These are phyloP conservation scores for Aramus guarauna DNA, from an alignment of 2,113 vertebrate genomes.

Conservation along the genomic window DNA sequence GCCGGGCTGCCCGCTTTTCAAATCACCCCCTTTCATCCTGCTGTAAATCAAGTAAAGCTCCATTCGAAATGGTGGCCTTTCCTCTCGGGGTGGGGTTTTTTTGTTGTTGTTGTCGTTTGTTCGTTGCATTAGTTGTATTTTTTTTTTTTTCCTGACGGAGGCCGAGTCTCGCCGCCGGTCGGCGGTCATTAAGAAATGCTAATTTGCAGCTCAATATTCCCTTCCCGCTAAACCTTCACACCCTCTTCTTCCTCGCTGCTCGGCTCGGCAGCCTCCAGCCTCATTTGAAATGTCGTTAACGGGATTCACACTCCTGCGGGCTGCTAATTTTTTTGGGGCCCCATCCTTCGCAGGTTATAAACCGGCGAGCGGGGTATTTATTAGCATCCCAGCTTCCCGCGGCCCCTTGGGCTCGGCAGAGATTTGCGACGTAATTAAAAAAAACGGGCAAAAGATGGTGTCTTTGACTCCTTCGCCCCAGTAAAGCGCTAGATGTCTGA, in stretches of 20 bases:
- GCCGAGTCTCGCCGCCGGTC: neutral
- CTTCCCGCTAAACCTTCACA: neutral
- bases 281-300: neutral
- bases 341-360: constrained; percentile 4
- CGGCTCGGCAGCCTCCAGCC: neutral
- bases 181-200: constrained; percentile 21
- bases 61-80: neutral
- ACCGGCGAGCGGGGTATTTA: neutral
- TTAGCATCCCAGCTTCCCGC: neutral
- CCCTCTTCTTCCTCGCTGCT: neutral
- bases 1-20: rapidly evolving
- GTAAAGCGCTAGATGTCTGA: neutral
- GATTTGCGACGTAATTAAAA: constrained; percentile 18
- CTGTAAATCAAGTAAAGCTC: neutral
- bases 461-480: neutral
- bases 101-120: neutral
- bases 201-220: constrained; percentile 40
- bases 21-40: neutral
- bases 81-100: neutral
- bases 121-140: neutral
- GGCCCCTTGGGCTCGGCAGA: neutral
- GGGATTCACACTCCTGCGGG: constrained; percentile 1
- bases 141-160: neutral
- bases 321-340: constrained; percentile 35
- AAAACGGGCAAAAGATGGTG: rapidly evolving